phyloP scores from a whole-genome alignment of 2,113 vertebrate genomes.

The Alosa alosa region DNA sequence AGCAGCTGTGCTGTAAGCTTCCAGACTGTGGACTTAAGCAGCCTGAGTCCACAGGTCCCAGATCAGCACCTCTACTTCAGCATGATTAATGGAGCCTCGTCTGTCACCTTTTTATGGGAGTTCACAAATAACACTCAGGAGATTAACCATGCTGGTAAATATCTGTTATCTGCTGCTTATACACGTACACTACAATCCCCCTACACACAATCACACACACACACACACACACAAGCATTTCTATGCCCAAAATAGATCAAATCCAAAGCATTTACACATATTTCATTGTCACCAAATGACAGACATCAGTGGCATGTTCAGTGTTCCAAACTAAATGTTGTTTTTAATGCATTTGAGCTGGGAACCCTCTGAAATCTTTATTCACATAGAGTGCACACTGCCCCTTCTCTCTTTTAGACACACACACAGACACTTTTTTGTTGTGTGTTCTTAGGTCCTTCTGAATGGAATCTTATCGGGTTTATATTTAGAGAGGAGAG shows the following conservation, averaged over 20 bases:
- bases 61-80: no score
- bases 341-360: conserved; percentile 58
- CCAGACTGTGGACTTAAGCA: no score
- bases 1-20: no score
- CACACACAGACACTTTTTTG: conserved; percentile 21
- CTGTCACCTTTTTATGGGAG: no score
- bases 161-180: not conserved
- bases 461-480: conserved; percentile 61
- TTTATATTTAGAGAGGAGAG: conserved; percentile 69
- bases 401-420: conserved; percentile 6
- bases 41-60: no score
- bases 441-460: conserved; percentile 49
- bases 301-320: conserved; percentile 49
- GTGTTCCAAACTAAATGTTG: conserved; percentile 67
- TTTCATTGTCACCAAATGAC: conserved; percentile 43
- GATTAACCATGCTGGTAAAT: not conserved
- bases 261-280: conserved; percentile 17
- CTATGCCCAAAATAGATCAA: conserved; percentile 28
- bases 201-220: not conserved
- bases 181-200: conserved; percentile 27
- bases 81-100: no score
- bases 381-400: conserved; percentile 37
- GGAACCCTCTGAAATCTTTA: conserved; percentile 42
- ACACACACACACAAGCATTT: conserved; percentile 42
- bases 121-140: not conserved